These are phyloP conservation scores for Anorthoa munda DNA, from an alignment of 2,888 invertebrate species.

Conservation along the genomic window DNA sequence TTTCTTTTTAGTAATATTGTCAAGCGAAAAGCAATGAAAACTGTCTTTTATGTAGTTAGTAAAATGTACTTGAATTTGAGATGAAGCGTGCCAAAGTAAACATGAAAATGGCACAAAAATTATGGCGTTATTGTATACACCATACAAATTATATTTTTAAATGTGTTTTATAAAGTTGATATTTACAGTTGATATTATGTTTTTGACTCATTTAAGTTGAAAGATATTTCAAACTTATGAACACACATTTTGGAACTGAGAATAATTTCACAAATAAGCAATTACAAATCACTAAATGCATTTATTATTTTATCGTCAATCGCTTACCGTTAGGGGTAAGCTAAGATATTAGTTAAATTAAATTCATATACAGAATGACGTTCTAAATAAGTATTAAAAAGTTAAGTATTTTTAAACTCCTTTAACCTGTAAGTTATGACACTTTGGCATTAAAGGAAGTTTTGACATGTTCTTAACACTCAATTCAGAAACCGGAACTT, in stretches of 20 bases:
- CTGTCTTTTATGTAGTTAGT: conserved; percentile 8
- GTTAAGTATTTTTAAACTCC: too few relatives aligned
- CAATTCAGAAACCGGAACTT: too few relatives aligned
- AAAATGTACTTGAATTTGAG: not conserved
- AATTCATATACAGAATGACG: too few relatives aligned
- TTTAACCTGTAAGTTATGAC: too few relatives aligned
- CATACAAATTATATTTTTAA: not conserved
- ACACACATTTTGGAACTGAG: not conserved
- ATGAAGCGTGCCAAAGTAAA: conserved; percentile 19
- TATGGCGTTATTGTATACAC: conserved; percentile 8
- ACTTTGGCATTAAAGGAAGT: too few relatives aligned
- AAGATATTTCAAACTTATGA: not conserved
- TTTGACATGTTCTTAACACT: too few relatives aligned
- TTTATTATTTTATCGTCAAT: too few relatives aligned
- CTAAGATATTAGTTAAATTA: too few relatives aligned
- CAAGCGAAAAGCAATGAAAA: conserved; percentile 8
- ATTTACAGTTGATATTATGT: conserved; percentile 3
- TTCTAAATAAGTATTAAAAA: too few relatives aligned
- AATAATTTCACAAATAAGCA: not conserved
- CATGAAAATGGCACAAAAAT: conserved; percentile 44
- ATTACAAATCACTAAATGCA: too few relatives aligned
- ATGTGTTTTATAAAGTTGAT: conserved; percentile 13
- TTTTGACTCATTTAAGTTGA: not conserved
- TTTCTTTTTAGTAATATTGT: not conserved
- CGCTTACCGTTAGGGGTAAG: too few relatives aligned